These are phyloP conservation scores for Hemiscyllium ocellatum DNA, from an alignment of 2,113 vertebrate genomes.

Conservation along the genomic window DNA sequence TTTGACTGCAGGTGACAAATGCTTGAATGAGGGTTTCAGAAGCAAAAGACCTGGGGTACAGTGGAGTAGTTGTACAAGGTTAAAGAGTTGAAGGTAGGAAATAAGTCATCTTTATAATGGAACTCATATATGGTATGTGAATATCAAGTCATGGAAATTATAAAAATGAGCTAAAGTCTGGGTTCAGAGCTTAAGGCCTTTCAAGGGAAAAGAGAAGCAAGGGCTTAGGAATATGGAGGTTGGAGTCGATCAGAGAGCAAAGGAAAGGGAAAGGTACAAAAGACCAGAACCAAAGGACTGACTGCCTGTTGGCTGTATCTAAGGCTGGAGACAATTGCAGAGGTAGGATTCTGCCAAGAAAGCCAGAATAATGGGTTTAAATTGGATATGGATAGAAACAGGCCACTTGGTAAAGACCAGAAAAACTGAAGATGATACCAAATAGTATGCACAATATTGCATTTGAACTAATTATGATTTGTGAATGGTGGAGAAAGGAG, in stretches of 20 bases:
- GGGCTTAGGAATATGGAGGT: neutral
- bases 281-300: too few relatives aligned
- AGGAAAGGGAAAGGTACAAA: neutral
- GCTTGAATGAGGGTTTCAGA: neutral
- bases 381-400: too few relatives aligned
- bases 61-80: neutral
- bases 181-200: neutral
- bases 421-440: too few relatives aligned
- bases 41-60: neutral
- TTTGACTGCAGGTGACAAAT: neutral
- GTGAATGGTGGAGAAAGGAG: too few relatives aligned
- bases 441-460: neutral
- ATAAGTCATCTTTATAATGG: neutral
- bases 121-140: neutral
- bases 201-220: neutral
- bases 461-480: neutral
- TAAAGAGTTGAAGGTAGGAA: neutral
- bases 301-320: too few relatives aligned
- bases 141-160: neutral
- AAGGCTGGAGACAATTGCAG: too few relatives aligned
- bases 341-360: too few relatives aligned
- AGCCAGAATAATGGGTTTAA: too few relatives aligned
- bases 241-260: too few relatives aligned
- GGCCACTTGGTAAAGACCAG: too few relatives aligned
- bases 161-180: neutral